These are phyloP conservation scores for Drosophila lini DNA, from an alignment of 1,140 invertebrate genomes.

Conservation along the genomic window DNA sequence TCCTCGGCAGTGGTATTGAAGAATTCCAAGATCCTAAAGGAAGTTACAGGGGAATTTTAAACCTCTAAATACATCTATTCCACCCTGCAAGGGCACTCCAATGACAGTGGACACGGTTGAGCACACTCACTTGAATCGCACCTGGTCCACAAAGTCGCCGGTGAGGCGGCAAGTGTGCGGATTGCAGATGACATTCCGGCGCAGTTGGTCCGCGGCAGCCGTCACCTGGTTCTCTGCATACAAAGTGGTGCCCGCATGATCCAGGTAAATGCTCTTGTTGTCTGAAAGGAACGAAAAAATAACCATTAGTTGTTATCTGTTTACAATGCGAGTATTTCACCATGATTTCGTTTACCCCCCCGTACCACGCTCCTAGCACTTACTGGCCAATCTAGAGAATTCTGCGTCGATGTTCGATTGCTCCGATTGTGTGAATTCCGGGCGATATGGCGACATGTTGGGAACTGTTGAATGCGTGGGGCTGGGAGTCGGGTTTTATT, in stretches of 20 bases:
- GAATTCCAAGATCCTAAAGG: constrained; percentile 90
- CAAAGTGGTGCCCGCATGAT: constrained; percentile 95
- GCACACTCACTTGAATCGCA: constrained; percentile 89
- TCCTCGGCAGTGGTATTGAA: constrained; percentile 93
- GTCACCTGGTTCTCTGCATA: constrained; percentile 92
- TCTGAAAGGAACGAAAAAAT: background rate
- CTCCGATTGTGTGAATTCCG: constrained; percentile 79
- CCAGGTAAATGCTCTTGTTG: constrained; percentile 92
- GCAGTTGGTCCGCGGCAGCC: constrained; percentile 88
- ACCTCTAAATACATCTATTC: background rate
- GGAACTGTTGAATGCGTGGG: constrained; percentile 4
- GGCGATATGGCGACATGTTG: constrained; percentile 39
- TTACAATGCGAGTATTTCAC: constrained; percentile 40
- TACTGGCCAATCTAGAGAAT: constrained; percentile 85
- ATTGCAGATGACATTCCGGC: constrained; percentile 92
- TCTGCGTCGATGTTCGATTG: constrained; percentile 85
- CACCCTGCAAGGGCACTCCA: constrained; percentile 1
- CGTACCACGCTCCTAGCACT: constrained; percentile 13
- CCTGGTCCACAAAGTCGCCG: constrained; percentile 92
- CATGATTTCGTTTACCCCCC: constrained; percentile 10
- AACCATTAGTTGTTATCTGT: constrained; percentile 7
- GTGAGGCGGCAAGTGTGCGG: constrained; percentile 93
- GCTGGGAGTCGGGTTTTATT: constrained; percentile 31
- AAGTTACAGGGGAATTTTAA: background rate
- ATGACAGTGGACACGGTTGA: constrained; percentile 12